These are phyloP conservation scores for Temnothorax curvispinosus DNA, from an alignment of 1,140 invertebrate species.

Conservation along the genomic window DNA sequence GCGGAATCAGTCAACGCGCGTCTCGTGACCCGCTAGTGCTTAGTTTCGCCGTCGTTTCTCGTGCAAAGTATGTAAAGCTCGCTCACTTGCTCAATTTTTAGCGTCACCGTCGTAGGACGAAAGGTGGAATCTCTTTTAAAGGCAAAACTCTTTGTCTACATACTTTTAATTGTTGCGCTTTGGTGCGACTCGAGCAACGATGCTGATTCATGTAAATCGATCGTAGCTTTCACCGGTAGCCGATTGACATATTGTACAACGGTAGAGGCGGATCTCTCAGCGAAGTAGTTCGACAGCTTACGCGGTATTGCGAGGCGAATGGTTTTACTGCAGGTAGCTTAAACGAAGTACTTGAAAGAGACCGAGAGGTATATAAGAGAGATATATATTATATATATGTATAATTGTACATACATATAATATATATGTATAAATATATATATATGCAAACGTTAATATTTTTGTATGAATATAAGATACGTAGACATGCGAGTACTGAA, in stretches of 20 bases:
- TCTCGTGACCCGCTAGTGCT: background rate
- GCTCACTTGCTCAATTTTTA: conserved; percentile 51
- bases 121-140: background rate
- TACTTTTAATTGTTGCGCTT: conserved; percentile 3
- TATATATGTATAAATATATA: conserved; percentile 57
- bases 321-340: conserved; percentile 67
- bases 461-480: conserved; percentile 80
- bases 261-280: conserved; percentile 17
- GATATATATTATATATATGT: conserved; percentile 47
- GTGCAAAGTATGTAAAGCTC: background rate
- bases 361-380: conserved; percentile 54
- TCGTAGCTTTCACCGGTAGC: conserved; percentile 21
- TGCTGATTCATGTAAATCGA: conserved; percentile 12
- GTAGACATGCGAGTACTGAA: conserved; percentile 82
- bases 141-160: background rate
- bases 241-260: conserved; percentile 30
- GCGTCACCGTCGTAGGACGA: conserved; percentile 13
- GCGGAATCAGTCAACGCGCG: background rate
- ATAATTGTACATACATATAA: conserved; percentile 62
- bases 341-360: conserved; percentile 69
- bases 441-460: conserved; percentile 80
- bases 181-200: conserved; percentile 27
- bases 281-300: conserved; percentile 16
- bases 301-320: conserved; percentile 76
- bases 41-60: conserved; percentile 21